Percentiles rank a stretch among this genome's conserved stretches.
These are phyloP conservation scores for Pseudocheirus occidentalis DNA, from an alignment of 2,797 vertebrate genomes.

Conservation along the genomic window DNA sequence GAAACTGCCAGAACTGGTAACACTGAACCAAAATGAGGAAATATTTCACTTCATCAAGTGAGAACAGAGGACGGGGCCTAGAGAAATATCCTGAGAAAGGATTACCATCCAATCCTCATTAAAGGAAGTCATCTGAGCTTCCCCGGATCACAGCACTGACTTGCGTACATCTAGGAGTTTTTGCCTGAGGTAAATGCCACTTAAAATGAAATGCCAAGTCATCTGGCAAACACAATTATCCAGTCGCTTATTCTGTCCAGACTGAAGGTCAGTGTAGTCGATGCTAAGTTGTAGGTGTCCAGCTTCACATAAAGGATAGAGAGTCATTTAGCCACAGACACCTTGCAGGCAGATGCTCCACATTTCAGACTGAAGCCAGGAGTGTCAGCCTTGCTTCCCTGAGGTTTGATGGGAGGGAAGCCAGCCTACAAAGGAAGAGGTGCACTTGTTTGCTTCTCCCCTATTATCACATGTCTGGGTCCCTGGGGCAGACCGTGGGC, in stretches of 20 bases:
- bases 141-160: not conserved
- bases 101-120: not conserved
- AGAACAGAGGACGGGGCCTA: slow-evolving; percentile 25
- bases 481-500: not conserved
- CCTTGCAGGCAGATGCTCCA: slow-evolving; percentile 18
- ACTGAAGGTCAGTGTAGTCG: slow-evolving; percentile 41
- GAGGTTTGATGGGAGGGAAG: not conserved
- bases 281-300: slow-evolving; percentile 50
- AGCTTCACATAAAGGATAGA: slow-evolving; percentile 38
- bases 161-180: slow-evolving; percentile 34
- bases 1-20: not conserved
- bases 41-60: not conserved
- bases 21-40: not conserved
- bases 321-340: slow-evolving; percentile 17
- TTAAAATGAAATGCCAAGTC: slow-evolving; percentile 74
- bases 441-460: slow-evolving; percentile 1
- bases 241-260: slow-evolving; percentile 61
- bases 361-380: slow-evolving; percentile 30
- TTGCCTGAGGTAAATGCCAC: slow-evolving; percentile 74
- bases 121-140: slow-evolving; percentile 22
- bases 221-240: slow-evolving; percentile 74
- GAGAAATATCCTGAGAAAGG: slow-evolving; percentile 21
- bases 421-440: not conserved
- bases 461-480: not conserved
- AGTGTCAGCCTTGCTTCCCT: slow-evolving; percentile 8